A percentile compares a stretch with the other conserved stretches of the same genome.
Conservation (phyloP, 2,888 invertebrate genomes). For the Thysanoteuthis rhombus region DNA sequence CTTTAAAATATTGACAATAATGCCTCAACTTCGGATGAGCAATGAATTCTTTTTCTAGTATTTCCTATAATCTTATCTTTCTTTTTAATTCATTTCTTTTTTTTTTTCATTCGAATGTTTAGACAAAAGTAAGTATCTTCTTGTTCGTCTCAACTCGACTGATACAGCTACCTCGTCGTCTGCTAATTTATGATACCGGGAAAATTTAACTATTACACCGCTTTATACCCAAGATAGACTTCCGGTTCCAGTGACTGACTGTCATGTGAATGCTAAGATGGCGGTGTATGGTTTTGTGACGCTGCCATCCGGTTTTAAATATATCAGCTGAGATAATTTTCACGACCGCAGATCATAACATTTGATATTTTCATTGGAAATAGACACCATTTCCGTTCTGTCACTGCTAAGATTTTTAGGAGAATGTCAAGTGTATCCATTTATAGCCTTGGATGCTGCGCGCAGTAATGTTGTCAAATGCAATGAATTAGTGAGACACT, state of each 20-base stretch:
- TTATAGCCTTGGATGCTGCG: not conserved
- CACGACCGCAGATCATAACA: not conserved
- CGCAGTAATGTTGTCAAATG: not conserved
- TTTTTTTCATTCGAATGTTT: too few species aligned
- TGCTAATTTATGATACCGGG: not conserved
- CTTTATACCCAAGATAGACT: not conserved
- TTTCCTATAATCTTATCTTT: too few species aligned
- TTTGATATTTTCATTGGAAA: not conserved
- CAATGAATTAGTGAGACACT: too few species aligned
- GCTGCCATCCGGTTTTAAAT: not conserved
- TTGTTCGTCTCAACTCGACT: not conserved
- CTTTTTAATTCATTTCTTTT: too few species aligned
- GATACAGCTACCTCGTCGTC: not conserved
- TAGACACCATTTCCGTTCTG: not conserved
- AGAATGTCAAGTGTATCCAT: not conserved
- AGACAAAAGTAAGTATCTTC: not conserved
- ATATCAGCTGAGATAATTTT: not conserved
- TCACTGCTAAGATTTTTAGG: not conserved
- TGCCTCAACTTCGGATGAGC: too few species aligned
- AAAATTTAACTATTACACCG: not conserved
- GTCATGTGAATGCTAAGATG: not conserved
- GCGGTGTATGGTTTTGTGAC: not conserved
- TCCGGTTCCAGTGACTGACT: not conserved
- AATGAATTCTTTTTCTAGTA: too few species aligned
- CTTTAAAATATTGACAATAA: too few species aligned